Conservation (phyloP, 2,888 invertebrate species). For the Drosophila paramelanica region DNA sequence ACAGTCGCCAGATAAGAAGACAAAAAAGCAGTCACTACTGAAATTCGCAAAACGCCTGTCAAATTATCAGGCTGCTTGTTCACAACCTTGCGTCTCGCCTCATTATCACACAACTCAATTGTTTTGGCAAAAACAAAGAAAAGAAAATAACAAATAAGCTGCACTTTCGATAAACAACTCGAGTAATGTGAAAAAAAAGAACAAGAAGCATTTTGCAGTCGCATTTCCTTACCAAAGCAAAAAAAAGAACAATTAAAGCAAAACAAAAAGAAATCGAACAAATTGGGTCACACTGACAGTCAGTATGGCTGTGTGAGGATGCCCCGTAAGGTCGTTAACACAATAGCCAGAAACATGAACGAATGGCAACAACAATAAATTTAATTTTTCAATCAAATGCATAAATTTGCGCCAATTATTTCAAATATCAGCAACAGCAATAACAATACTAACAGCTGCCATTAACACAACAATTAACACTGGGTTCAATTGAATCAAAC, state of each 20-base stretch:
- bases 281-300: slow-evolving; percentile 43
- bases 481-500: slow-evolving; percentile 69
- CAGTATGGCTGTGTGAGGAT: slow-evolving; percentile 24
- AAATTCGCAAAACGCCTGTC: slow-evolving; percentile 18
- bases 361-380: slow-evolving; percentile 33
- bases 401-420: slow-evolving; percentile 64
- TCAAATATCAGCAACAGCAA: slow-evolving; percentile 24
- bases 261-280: neutral
- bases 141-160: slow-evolving; percentile 1
- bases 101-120: slow-evolving; percentile 9
- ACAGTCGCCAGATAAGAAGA: slow-evolving; percentile 26
- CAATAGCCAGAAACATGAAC: slow-evolving; percentile 2
- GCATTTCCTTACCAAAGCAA: slow-evolving; percentile 21
- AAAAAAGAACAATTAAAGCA: slow-evolving; percentile 9
- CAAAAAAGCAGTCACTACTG: neutral
- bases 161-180: slow-evolving; percentile 16
- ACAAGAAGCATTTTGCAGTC: slow-evolving; percentile 18
- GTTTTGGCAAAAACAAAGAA: slow-evolving; percentile 7
- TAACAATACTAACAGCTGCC: slow-evolving; percentile 19
- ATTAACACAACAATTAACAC: slow-evolving; percentile 69
- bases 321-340: slow-evolving; percentile 39
- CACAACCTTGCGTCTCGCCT: neutral
- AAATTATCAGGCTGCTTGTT: neutral
- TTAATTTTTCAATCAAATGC: slow-evolving; percentile 62
- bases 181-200: slow-evolving; percentile 3